phyloP scores from a whole-genome alignment of 2,113 vertebrate species.

The Pseudolaguvia tuberculata region DNA sequence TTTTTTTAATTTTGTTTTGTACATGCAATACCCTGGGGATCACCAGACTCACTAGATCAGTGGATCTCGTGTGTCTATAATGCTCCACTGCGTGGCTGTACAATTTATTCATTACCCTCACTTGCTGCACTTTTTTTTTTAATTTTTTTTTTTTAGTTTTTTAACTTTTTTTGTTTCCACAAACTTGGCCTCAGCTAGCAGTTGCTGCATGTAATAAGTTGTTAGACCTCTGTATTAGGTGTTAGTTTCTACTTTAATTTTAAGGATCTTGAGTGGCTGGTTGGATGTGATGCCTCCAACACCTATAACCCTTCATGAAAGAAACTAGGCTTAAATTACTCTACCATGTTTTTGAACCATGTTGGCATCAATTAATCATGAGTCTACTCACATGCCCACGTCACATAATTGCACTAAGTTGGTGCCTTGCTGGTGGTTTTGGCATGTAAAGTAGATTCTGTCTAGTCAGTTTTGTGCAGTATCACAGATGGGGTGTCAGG shows the following conservation, averaged over 20 bases:
- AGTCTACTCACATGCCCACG: not conserved
- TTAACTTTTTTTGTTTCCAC: too few species aligned
- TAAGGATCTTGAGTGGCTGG: not conserved
- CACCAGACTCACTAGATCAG: not conserved
- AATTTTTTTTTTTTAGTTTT: too few species aligned
- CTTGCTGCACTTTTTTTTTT: not conserved
- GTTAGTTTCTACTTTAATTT: slow-evolving; percentile 1
- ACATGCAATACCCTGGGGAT: too few species aligned
- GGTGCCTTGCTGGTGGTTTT: not conserved
- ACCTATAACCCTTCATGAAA: not conserved
- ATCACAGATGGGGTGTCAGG: too few species aligned
- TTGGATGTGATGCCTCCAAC: not conserved
- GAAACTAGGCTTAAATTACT: not conserved
- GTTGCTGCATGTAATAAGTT: not conserved
- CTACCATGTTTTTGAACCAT: too few species aligned
- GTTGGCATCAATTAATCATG: too few species aligned
- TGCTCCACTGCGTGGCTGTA: not conserved
- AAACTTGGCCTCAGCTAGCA: not conserved
- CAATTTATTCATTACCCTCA: not conserved
- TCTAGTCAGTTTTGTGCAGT: not conserved
- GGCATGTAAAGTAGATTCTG: not conserved
- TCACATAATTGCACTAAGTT: not conserved
- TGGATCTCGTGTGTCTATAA: not conserved
- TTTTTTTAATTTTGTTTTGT: too few species aligned
- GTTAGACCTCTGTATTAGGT: not conserved